Evolutionary conservation across 1,140 invertebrate species (phyloP), one percentile per base, ranked within the genome.

Genomic region (Lanistes nyassanus): DNA sequence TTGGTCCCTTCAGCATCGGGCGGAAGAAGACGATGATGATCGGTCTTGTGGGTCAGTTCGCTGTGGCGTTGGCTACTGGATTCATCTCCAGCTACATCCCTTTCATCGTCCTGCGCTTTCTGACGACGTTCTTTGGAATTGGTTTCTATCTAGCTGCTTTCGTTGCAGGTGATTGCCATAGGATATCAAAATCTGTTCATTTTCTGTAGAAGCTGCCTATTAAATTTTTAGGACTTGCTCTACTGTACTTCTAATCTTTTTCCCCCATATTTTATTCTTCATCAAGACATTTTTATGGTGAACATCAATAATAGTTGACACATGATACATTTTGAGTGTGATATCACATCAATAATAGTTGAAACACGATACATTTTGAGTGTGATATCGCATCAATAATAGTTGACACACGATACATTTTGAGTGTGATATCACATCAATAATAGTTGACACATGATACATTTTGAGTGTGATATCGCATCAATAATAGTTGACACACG

Each of bases 121-220:
- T 79, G 6, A 47, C 51, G 11, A 75, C 74, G 23, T 56, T 75
- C 21, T 78, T 71, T 62, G 78, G 67, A 47, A 73, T 69, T 4
- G 73, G 42, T 34, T 69, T 75, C 51, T 80, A 79, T 65, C 60
- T 83, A 42, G 56, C 66, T 11, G 66, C 76, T 31, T 78, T 81
- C 51, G 74, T 80, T 13, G 56, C 81, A 13, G 75, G 73, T 79
- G 29, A 66, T 51, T 69, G 11, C 31, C 13, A 21, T 68, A 23
- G 11, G 21, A 19, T 26, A 16, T 23, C 47, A 19, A 16, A n/a
- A 16, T 55, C 31, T 29, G 16, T 31, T 3, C 16, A 53, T 26
- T 31, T 71, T 26, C 55, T 71, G 29, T 71, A 26, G 19, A 19
- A 7, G 19, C 29, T 21, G 13, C 26, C 26, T 13, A n/a, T n/a